Conservation (phyloP, 2,888 invertebrate species). For the Pandemis heparana region DNA sequence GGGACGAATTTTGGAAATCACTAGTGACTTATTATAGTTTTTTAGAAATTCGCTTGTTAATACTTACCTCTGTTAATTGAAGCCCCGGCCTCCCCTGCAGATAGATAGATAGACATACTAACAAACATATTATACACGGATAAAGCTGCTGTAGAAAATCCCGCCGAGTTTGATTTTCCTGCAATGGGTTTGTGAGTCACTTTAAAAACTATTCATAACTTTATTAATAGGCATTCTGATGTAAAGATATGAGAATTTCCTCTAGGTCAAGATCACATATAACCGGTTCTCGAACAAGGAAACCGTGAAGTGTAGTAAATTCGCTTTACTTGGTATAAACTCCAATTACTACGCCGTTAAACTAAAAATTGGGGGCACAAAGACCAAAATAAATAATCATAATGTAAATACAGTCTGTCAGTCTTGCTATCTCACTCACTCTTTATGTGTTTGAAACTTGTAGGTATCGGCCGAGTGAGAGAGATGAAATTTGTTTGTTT, state of each 20-base stretch:
- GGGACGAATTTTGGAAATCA: no score
- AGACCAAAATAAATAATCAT: background rate
- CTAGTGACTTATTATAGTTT: no score
- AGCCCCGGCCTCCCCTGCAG: no score
- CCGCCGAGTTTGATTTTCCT: background rate
- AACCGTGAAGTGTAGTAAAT: conserved; percentile 17
- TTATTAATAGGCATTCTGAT: background rate
- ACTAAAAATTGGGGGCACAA: conserved; percentile 4
- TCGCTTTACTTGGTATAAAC: background rate
- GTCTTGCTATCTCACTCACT: no score
- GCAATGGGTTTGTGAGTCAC: background rate
- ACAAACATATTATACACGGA: no score
- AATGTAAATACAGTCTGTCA: no score
- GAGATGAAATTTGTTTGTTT: no score
- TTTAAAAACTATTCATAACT: background rate
- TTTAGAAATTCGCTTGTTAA: no score
- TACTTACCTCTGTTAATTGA: no score
- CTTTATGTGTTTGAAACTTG: no score
- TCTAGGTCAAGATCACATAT: conserved; percentile 8
- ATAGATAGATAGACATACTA: no score
- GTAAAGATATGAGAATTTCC: background rate
- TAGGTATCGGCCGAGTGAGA: no score
- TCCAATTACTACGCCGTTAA: conserved; percentile 8
- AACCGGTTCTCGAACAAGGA: conserved; percentile 3
- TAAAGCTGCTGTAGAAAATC: background rate